phyloP scores from a whole-genome alignment of 2,797 vertebrate genomes.

The Calcarius lapponicus region DNA sequence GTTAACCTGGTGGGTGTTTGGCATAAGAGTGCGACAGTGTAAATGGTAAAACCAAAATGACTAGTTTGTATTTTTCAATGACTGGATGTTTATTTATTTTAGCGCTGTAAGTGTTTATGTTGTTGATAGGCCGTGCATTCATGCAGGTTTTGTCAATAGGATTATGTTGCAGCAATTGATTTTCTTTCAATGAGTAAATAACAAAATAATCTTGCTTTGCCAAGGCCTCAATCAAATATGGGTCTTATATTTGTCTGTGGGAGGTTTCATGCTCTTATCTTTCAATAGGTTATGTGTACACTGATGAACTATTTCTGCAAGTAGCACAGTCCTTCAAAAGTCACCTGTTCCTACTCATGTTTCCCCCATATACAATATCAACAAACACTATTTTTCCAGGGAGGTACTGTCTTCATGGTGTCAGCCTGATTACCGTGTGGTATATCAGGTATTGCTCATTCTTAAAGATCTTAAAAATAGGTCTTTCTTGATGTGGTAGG shows the following conservation, averaged over 20 bases:
- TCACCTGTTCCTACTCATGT: conserved; percentile 10
- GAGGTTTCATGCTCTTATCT: conserved; percentile 1
- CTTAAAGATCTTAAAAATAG: conserved; percentile 21
- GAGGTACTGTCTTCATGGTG: conserved; percentile 2
- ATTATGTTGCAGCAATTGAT: conserved; percentile 74
- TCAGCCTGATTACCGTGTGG: conserved; percentile 9
- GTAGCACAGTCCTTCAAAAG: neutral
- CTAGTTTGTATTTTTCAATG: conserved; percentile 57
- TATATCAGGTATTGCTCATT: neutral
- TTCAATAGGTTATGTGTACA: neutral
- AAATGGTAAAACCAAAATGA: conserved; percentile 31
- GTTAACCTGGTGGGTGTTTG: conserved; percentile 37
- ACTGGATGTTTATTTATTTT: conserved; percentile 71
- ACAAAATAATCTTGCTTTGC: conserved; percentile 72
- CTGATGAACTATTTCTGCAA: neutral
- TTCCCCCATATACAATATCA: conserved; percentile 18
- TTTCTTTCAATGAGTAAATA: conserved; percentile 74
- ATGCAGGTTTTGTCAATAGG: conserved; percentile 69
- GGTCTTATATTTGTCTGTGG: conserved; percentile 18
- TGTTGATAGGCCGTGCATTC: neutral
- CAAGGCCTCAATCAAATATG: conserved; percentile 64
- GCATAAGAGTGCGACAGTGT: conserved; percentile 27
- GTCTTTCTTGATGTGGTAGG: neutral
- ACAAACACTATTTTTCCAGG: conserved; percentile 58
- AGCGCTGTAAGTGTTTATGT: conserved; percentile 64